Evolutionary conservation across 2,113 vertebrate species (phyloP), one percentile per base, ranked within the genome.

Genomic region (Panthera tigris): DNA sequence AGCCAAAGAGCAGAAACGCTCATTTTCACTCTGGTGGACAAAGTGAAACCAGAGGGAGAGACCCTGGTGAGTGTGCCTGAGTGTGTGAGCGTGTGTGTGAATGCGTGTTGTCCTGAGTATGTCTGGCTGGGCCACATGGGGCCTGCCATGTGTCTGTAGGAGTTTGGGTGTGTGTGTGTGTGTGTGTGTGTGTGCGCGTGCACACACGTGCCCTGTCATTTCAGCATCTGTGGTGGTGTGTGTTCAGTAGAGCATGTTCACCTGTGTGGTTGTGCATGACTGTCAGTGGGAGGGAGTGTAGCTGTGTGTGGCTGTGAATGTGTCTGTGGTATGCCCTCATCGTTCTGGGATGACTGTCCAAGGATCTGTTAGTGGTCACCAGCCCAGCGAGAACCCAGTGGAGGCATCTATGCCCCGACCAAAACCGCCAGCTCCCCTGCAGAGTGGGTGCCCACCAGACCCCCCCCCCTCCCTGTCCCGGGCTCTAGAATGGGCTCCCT

Each of bases 11-110:
- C 5, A 15, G 89, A 96, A 97, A 96, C 61, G 65, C 78, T 94
- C 61, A 66, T 92, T 91, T 95, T 95, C 83, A 85, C 92, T 81
- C 93, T 29, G 39, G 84, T 90, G 65, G 91, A 93, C 91, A 78
- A 45, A 96, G 52, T 88, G 96, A 97, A 97, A 97, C 85, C 9
- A 1, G 94, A 97, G 95, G 88, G 91, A 80, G 82, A 85, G 91
- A 90, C 45, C 68, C 80, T 69, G 66, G 80, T 76, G 94, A 76
- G 63, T 87, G 8, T 78, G 97, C 48, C 81, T 84, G 36, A 71
- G 89, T 71, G 96, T 85, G 91, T 0, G 76, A 1, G 55, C 6
- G 7, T 8, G 63, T 65, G 13, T 39, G 6, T 63, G 69, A 16
- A 41, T 29, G n/a, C 36, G 81, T 63, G 50, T 50, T 69, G 12